These are phyloP conservation scores for Panorpa germanica DNA, from an alignment of 2,888 invertebrate species.

Conservation along the genomic window DNA sequence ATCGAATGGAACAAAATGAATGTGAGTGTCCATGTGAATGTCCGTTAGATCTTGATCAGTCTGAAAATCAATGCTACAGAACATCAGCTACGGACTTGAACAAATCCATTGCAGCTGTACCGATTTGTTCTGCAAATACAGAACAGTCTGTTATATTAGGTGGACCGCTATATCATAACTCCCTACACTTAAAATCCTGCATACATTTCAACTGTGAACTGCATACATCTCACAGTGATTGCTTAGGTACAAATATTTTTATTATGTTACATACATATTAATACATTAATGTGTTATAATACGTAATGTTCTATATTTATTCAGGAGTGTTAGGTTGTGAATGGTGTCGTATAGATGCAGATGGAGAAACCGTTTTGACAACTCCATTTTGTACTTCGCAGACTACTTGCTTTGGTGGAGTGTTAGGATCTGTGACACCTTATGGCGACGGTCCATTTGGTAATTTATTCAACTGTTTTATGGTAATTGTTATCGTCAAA, in stretches of 20 bases:
- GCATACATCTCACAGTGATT: constrained; percentile 39
- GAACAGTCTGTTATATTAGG: constrained; percentile 17
- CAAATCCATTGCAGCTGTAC: background rate
- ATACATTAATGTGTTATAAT: background rate
- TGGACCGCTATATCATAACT: constrained; percentile 23
- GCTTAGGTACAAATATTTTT: constrained; percentile 24
- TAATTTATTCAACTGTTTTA: constrained; percentile 14
- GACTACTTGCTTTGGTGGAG: constrained; percentile 69
- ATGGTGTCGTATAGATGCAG: constrained; percentile 72
- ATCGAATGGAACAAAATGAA: constrained; percentile 84
- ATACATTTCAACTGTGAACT: constrained; percentile 47
- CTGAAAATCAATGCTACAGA: background rate
- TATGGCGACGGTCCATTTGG: constrained; percentile 53
- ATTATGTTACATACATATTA: background rate
- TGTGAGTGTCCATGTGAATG: constrained; percentile 95
- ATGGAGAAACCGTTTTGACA: constrained; percentile 45
- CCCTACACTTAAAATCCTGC: constrained; percentile 40
- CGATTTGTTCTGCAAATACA: background rate
- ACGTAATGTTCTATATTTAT: constrained; percentile 15
- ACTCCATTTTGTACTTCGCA: constrained; percentile 66
- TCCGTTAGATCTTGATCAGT: constrained; percentile 26
- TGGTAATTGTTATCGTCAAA: constrained; percentile 8
- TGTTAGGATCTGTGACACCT: constrained; percentile 64
- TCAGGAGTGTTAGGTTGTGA: constrained; percentile 69
- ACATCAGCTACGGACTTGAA: no score